phyloP scores from a whole-genome alignment of 1,140 invertebrate species.

The Musca domestica region DNA sequence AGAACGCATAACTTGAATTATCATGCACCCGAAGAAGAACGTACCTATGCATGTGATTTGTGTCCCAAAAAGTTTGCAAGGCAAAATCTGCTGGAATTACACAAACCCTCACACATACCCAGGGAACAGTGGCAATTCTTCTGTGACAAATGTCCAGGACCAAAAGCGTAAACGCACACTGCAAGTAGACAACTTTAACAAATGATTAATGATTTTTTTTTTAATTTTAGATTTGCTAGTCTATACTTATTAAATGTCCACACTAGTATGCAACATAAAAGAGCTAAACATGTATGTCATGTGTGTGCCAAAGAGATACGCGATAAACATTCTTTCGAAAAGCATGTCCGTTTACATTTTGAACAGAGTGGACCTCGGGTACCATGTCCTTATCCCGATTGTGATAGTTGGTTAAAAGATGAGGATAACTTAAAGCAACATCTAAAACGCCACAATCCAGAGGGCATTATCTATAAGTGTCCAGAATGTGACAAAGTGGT shows the following conservation, averaged over 20 bases:
- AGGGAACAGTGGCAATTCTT: slow-evolving; percentile 42
- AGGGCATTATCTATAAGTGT: slow-evolving; percentile 43
- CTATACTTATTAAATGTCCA: slow-evolving; percentile 47
- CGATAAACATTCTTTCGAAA: slow-evolving; percentile 48
- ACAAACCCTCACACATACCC: slow-evolving; percentile 46
- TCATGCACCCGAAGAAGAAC: slow-evolving; percentile 46
- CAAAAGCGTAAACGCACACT: slow-evolving; percentile 44
- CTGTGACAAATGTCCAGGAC: slow-evolving; percentile 42
- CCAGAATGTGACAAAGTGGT: slow-evolving; percentile 45
- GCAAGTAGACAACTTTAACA: no score
- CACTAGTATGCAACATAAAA: slow-evolving; percentile 43
- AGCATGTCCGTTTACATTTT: slow-evolving; percentile 47
- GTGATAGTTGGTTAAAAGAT: slow-evolving; percentile 50
- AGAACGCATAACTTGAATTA: slow-evolving; percentile 42
- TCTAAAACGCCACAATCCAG: slow-evolving; percentile 44
- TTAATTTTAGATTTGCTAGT: slow-evolving; percentile 44
- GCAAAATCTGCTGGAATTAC: slow-evolving; percentile 40
- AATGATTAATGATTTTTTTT: no score
- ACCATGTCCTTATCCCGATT: slow-evolving; percentile 45
- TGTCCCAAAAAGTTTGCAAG: slow-evolving; percentile 47
- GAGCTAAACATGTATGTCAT: slow-evolving; percentile 45
- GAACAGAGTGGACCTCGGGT: slow-evolving; percentile 47
- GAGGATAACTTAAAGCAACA: slow-evolving; percentile 48
- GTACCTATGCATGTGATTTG: slow-evolving; percentile 43
- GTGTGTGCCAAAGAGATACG: slow-evolving; percentile 49